Evolutionary conservation across 2,113 vertebrate species (phyloP).

Genomic region (Cheilinus undulatus): DNA sequence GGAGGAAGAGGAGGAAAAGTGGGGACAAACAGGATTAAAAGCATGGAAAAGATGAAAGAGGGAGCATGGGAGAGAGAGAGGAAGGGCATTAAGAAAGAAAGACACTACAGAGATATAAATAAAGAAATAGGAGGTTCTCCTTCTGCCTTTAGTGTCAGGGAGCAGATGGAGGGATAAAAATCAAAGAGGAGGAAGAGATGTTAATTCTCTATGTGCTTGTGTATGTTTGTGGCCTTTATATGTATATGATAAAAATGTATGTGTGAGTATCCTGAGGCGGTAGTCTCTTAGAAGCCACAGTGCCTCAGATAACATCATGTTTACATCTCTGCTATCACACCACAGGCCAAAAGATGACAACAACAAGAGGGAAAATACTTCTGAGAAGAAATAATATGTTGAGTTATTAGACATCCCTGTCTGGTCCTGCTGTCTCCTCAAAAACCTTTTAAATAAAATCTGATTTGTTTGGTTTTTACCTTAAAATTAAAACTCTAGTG

Average conservation of each 20-base stretch:
- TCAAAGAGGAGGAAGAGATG: constrained; percentile 19
- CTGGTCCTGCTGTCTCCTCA: neutral
- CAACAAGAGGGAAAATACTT: neutral
- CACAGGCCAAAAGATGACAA: constrained; percentile 13
- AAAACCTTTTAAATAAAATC: neutral
- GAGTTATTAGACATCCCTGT: neutral
- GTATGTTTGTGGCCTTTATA: constrained; percentile 5
- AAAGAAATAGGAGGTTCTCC: constrained; percentile 15
- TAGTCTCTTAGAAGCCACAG: constrained; percentile 9
- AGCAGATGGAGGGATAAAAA: constrained; percentile 52
- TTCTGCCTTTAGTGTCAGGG: constrained; percentile 28
- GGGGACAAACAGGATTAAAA: constrained; percentile 62
- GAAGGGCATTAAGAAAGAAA: constrained; percentile 37
- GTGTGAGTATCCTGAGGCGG: constrained; percentile 22
- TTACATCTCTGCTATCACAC: constrained; percentile 40
- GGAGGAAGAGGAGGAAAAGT: neutral
- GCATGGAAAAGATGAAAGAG: constrained; percentile 56
- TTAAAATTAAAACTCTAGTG: neutral
- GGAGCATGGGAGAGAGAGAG: constrained; percentile 9
- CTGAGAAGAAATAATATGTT: neutral
- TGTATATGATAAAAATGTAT: constrained; percentile 16
- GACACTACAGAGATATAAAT: constrained; percentile 9
- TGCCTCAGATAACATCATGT: constrained; percentile 44
- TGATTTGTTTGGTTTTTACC: neutral
- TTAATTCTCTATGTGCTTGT: constrained; percentile 16